Base-by-base conservation (phyloP, 2,797 vertebrate genomes). In the Moxostoma hubbsi region DNA sequence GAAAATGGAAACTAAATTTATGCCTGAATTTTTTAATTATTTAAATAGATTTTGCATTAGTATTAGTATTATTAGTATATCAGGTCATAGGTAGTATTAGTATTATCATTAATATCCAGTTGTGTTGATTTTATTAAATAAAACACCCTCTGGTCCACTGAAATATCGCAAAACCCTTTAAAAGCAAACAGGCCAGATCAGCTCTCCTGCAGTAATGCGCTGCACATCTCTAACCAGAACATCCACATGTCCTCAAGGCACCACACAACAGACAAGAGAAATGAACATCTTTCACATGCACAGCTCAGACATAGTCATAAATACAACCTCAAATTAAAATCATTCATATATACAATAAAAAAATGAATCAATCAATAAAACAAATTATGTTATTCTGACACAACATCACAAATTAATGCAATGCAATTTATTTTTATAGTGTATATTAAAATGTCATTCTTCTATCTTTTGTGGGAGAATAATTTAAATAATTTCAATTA, bases 231-330 rank as follows among this genome's bases (percentile, higher is more conserved):
- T 46, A 51, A 16, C 54, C 55, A 58, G 75, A 77, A 68, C 75
- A 77, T 68, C 18, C 64, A 59, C 74, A 13, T 68, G 65, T 68
- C 55, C 75, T 77, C 64, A 59, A 64, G 75, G 64, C 55, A 77
- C 9, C 18, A 77, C 55, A 51, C 65, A 61, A 49, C 75, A 77
- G 46, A 77, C 64, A 68, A 76, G 64, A 59, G 75, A 77, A 68
- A 68, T 51, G 64, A 77, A 77, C 64, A 77, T 15, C 6, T 51
- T 68, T 68, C 75, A 68, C 13, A 50, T 43, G 18, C 64, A 76
- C 74, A 50, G 45, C 55, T 76, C 12, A 67, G 63, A 50, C 55
- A 76, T 16, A 1, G 13, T 6, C 13, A 3, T 5, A 68, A 58
- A 76, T 50, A 59, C 9, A 13, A 12, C 8, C 54, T 49, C 7